phyloP scores from a whole-genome alignment of 2,888 invertebrate species.

The Pocota personata region DNA sequence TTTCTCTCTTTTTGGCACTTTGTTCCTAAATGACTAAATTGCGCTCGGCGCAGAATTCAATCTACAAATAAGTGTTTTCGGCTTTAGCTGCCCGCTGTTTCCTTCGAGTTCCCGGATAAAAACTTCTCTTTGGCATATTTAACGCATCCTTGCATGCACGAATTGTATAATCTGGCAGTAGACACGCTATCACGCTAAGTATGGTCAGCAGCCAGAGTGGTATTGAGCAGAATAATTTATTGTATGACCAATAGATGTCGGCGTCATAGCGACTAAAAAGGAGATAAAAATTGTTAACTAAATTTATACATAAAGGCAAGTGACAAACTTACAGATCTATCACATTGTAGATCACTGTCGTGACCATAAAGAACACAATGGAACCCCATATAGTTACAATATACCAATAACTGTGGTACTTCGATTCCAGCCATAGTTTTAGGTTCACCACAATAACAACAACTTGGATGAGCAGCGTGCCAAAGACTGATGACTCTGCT shows the following conservation, averaged over 20 bases:
- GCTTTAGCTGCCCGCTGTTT: conserved; percentile 69
- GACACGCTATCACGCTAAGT: conserved; percentile 83
- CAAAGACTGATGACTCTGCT: conserved; percentile 85
- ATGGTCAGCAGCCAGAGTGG: conserved; percentile 86
- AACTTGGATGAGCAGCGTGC: conserved; percentile 85
- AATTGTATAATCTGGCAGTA: conserved; percentile 85
- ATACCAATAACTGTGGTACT: conserved; percentile 85
- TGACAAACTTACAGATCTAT: conserved; percentile 85
- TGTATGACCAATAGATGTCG: conserved; percentile 86
- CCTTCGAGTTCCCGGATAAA: conserved; percentile 79
- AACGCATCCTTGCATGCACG: conserved; percentile 77
- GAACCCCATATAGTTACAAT: conserved; percentile 84
- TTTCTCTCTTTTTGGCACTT: conserved; percentile 54
- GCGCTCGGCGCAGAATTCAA: conserved; percentile 14
- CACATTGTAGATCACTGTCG: conserved; percentile 85
- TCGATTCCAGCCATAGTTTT: conserved; percentile 86
- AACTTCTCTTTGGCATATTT: conserved; percentile 77
- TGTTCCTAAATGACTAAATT: conserved; percentile 26
- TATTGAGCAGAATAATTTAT: conserved; percentile 84
- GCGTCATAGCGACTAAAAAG: conserved; percentile 83
- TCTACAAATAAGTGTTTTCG: conserved; percentile 61
- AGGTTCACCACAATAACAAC: conserved; percentile 85
- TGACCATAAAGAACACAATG: conserved; percentile 84
- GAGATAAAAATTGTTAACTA: not conserved
- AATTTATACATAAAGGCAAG: not conserved